phyloP scores from a whole-genome alignment of 2,888 invertebrate species.

The Hanleya hanleyi region DNA sequence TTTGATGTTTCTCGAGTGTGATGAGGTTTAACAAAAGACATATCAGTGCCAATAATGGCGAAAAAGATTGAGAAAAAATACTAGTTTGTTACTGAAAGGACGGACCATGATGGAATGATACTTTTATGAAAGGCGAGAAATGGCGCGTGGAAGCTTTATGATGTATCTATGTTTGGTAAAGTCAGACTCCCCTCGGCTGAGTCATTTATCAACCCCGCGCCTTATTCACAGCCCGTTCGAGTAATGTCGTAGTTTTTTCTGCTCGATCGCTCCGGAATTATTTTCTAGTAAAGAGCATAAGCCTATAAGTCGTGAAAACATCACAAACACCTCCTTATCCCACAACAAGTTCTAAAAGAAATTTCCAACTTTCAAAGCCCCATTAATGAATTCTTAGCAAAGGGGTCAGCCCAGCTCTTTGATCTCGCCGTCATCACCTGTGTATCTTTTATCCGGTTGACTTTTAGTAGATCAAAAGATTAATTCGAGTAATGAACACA shows the following conservation, averaged over 20 bases:
- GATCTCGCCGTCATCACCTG: not conserved
- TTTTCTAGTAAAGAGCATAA: not conserved
- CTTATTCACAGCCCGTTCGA: not conserved
- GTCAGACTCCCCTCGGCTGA: not conserved
- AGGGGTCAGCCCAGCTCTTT: not conserved
- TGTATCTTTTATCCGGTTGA: not conserved
- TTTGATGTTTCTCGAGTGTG: not conserved
- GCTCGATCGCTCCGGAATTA: not conserved
- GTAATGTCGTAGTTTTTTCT: not conserved
- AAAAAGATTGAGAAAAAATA: not conserved
- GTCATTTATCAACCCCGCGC: not conserved
- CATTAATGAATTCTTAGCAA: not conserved
- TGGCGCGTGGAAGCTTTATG: constrained; percentile 5
- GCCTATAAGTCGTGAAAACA: not conserved
- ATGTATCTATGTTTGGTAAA: too few relatives aligned
- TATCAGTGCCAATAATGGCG: constrained; percentile 4
- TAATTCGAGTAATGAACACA: constrained; percentile 12
- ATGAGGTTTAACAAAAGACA: not conserved
- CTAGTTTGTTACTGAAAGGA: not conserved
- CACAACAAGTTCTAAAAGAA: not conserved
- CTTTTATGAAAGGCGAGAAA: not conserved
- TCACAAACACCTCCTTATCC: not conserved
- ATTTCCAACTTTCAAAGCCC: not conserved
- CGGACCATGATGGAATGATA: not conserved
- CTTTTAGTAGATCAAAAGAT: constrained; percentile 8